Conservation (phyloP, 2,113 vertebrate species). For the Anarrhichthys ocellatus region DNA sequence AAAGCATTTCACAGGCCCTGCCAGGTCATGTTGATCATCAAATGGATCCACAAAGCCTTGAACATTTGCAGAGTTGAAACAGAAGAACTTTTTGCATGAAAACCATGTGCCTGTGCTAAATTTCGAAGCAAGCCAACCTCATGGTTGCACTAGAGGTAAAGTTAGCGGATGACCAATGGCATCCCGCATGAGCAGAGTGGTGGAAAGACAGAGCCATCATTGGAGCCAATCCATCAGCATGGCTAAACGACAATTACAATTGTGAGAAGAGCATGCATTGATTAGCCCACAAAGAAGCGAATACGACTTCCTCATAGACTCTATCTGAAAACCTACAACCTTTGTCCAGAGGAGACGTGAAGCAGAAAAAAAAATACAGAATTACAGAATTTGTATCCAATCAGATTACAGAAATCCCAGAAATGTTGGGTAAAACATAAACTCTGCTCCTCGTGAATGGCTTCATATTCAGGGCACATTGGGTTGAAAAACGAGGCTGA, state of each 20-base stretch:
- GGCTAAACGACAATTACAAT: too few relatives aligned
- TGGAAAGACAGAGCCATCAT: background rate
- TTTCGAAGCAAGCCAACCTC: background rate
- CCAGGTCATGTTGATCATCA: slow-evolving; percentile 12
- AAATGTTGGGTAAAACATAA: background rate
- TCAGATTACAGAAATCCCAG: background rate
- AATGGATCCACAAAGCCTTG: slow-evolving; percentile 4
- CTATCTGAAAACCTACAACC: background rate
- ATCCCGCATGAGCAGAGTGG: background rate
- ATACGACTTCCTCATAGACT: background rate
- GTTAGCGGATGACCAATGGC: background rate
- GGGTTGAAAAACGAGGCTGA: background rate
- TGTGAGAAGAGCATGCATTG: background rate
- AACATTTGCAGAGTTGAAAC: slow-evolving; percentile 16
- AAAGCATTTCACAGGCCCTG: slow-evolving; percentile 18
- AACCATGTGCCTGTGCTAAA: background rate
- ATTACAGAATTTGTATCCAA: background rate
- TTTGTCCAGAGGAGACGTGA: background rate
- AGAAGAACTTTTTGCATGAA: slow-evolving; percentile 1
- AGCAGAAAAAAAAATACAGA: background rate
- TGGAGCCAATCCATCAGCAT: background rate
- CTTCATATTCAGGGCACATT: background rate
- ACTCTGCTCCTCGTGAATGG: too few relatives aligned
- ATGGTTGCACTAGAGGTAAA: background rate
- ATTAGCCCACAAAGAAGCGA: background rate